These are phyloP conservation scores for Misgurnus anguillicaudatus DNA, from an alignment of 2,113 vertebrate species.

Conservation along the genomic window DNA sequence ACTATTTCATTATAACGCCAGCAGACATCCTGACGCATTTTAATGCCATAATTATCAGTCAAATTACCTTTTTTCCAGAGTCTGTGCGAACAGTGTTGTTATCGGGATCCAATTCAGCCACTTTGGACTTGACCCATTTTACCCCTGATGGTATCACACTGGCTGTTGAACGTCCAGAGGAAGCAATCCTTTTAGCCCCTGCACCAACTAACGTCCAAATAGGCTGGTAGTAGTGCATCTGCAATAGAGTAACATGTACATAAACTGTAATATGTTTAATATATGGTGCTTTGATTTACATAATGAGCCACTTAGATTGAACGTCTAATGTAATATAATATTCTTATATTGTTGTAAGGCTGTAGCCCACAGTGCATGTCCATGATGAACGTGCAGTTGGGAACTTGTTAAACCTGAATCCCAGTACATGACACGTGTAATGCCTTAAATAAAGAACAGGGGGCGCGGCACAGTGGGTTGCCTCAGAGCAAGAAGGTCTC, in stretches of 20 bases:
- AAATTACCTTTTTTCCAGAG: conserved; percentile 77
- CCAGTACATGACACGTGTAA: background rate
- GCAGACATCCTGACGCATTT: background rate
- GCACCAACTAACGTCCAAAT: conserved; percentile 95
- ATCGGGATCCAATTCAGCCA: conserved; percentile 84
- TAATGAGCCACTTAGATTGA: background rate
- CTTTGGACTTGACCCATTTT: conserved; percentile 87
- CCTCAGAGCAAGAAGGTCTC: too few relatives aligned
- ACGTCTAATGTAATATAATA: background rate
- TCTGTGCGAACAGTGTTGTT: conserved; percentile 82
- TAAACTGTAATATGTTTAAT: background rate
- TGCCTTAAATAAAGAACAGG: background rate
- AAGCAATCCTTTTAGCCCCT: conserved; percentile 82
- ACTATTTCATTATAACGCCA: background rate
- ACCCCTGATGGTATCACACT: conserved; percentile 87
- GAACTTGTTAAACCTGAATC: conserved; percentile 25
- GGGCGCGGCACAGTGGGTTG: too few relatives aligned
- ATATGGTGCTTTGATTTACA: too few relatives aligned
- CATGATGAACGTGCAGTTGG: background rate
- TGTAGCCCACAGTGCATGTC: too few relatives aligned
- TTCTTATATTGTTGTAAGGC: background rate
- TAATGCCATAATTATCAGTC: background rate
- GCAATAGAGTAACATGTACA: conserved; percentile 37
- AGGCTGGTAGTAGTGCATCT: conserved; percentile 95
- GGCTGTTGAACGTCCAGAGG: conserved; percentile 78